A percentile compares a stretch with the other conserved stretches of the same genome.
These are phyloP conservation scores for Drosophila kambysellisi DNA, from an alignment of 2,888 invertebrate species.

Conservation along the genomic window DNA sequence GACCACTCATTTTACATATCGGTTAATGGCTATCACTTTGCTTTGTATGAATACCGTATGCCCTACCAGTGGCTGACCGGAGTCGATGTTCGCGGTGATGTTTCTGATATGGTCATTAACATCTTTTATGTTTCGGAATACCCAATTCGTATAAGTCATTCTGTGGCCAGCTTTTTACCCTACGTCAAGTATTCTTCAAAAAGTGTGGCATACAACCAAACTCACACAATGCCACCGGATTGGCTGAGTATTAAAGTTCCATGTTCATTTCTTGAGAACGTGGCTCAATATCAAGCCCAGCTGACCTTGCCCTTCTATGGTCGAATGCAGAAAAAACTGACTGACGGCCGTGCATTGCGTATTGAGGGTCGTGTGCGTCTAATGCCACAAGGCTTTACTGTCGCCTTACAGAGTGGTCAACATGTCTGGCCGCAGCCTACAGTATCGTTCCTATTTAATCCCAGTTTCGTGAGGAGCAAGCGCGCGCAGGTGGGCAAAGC, in stretches of 20 bases:
- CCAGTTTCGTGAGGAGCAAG: constrained; percentile 86
- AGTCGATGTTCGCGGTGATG: constrained; percentile 87
- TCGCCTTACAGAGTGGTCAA: constrained; percentile 89
- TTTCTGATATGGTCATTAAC: constrained; percentile 87
- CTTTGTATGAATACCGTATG: constrained; percentile 88
- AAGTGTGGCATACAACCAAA: not conserved
- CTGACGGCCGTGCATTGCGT: constrained; percentile 85
- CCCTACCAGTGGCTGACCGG: constrained; percentile 86
- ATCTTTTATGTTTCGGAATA: constrained; percentile 74
- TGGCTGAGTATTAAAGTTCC: constrained; percentile 29
- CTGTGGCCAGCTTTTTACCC: constrained; percentile 33
- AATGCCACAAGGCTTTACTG: constrained; percentile 89
- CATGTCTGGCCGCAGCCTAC: constrained; percentile 90
- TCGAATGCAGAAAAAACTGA: constrained; percentile 78
- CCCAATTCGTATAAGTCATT: constrained; percentile 63
- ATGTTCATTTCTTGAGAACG: constrained; percentile 5
- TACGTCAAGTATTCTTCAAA: not conserved
- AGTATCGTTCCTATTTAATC: constrained; percentile 90
- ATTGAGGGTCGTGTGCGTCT: constrained; percentile 88
- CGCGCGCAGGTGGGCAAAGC: constrained; percentile 84
- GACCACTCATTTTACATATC: constrained; percentile 88
- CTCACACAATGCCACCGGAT: constrained; percentile 5
- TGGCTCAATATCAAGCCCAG: not conserved
- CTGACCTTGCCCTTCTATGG: constrained; percentile 84
- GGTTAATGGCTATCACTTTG: constrained; percentile 90